Conservation (phyloP, 37 sponge, comb jelly and placozoan genomes). For the Beroe forskalii region DNA sequence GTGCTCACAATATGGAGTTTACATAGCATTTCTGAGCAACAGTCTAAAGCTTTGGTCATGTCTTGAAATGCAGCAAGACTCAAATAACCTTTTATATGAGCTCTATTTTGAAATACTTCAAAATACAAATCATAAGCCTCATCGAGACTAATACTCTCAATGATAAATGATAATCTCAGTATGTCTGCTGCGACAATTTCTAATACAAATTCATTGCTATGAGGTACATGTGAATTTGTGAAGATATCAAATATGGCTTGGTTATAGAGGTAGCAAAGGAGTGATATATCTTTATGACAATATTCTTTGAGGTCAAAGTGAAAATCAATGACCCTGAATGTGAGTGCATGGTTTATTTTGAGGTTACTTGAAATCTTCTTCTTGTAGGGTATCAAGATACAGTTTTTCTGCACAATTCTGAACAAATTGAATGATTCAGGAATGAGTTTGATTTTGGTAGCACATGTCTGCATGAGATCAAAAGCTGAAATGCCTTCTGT, state of each 20-base stretch:
- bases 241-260: conserved; percentile 14
- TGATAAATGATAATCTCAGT: background rate
- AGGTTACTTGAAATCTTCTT: background rate
- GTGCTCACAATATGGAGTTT: background rate
- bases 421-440: conserved; percentile 31
- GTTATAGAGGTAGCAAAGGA: conserved; percentile 27
- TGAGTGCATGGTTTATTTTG: background rate
- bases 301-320: background rate
- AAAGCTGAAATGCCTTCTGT: conserved; percentile 12
- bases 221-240: background rate
- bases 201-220: background rate
- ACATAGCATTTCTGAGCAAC: conserved; percentile 15
- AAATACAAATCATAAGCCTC: conserved; percentile 35
- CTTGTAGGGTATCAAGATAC: background rate
- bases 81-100: background rate
- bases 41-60: background rate
- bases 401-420: conserved; percentile 32
- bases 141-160: background rate
- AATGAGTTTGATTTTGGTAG: background rate
- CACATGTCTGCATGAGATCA: conserved; percentile 35
- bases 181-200: conserved; percentile 30
- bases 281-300: background rate
- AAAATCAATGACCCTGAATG: conserved; percentile 23
- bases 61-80: background rate
- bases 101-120: background rate